phyloP scores from a whole-genome alignment of 2,113 vertebrate genomes.

The Lycaon pictus region DNA sequence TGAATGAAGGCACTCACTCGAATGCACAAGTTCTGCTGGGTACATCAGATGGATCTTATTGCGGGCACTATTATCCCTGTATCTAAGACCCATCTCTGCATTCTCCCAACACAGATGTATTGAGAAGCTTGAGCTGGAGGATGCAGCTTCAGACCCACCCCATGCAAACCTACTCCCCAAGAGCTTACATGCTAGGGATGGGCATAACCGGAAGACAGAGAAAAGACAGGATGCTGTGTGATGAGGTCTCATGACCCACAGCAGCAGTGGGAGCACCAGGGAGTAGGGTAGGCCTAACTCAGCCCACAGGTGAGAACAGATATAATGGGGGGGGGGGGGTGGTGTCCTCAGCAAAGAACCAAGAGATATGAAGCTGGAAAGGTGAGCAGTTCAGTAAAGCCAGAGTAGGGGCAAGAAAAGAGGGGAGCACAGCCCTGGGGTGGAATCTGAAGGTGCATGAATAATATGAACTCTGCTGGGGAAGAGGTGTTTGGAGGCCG shows the following conservation, averaged over 20 bases:
- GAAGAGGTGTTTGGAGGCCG: neutral
- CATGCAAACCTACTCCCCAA: neutral
- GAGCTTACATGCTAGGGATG: neutral
- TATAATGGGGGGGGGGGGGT: too few species aligned
- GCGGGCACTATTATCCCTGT: neutral
- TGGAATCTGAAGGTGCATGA: neutral
- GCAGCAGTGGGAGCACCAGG: fast-evolving
- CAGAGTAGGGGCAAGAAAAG: neutral
- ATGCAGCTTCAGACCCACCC: neutral
- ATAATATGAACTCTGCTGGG: too few species aligned
- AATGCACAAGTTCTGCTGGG: neutral
- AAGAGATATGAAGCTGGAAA: neutral
- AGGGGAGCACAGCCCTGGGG: neutral
- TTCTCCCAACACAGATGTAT: neutral
- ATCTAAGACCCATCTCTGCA: neutral
- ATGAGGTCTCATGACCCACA: neutral
- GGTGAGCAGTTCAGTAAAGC: neutral
- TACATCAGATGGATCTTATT: neutral
- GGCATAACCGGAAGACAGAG: neutral
- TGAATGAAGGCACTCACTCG: neutral
- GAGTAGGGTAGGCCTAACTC: neutral
- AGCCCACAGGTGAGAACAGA: neutral
- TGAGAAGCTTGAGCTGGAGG: neutral
- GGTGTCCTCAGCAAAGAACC: neutral
- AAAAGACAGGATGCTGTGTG: fast-evolving